Evolutionary conservation across 2,888 invertebrate genomes (phyloP).

Genomic region (Chirona hameri): DNA sequence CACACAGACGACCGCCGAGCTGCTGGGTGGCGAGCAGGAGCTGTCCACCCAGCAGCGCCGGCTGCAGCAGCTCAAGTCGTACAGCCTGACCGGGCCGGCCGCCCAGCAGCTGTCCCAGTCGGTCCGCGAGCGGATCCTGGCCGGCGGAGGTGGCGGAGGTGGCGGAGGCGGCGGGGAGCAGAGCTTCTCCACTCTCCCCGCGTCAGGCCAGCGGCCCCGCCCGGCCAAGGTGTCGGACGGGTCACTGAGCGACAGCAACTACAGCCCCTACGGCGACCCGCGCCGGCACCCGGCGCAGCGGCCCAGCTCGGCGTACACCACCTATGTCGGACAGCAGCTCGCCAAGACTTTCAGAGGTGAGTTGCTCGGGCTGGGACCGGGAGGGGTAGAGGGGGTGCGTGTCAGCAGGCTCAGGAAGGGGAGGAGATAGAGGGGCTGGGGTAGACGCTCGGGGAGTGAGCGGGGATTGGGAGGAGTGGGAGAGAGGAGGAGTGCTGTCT

Average conservation of each 20-base stretch:
- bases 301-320: slow-evolving; percentile 23
- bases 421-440: too few species aligned
- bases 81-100: slow-evolving; percentile 76
- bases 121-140: slow-evolving; percentile 73
- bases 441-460: too few species aligned
- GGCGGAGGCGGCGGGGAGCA: too few species aligned
- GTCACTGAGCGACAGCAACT: slow-evolving; percentile 66
- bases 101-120: slow-evolving; percentile 83
- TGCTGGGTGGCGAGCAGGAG: slow-evolving; percentile 36
- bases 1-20: slow-evolving; percentile 70
- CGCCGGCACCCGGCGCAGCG: slow-evolving; percentile 22
- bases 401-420: too few species aligned
- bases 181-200: slow-evolving; percentile 35
- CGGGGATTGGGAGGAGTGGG: too few species aligned
- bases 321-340: slow-evolving; percentile 6
- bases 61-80: slow-evolving; percentile 60
- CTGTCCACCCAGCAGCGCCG: not conserved
- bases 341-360: slow-evolving; percentile 9
- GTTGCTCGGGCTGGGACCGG: too few species aligned
- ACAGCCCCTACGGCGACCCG: slow-evolving; percentile 40
- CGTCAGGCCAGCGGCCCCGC: slow-evolving; percentile 39
- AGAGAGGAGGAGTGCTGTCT: too few species aligned
- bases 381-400: too few species aligned
- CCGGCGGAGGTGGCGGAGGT: too few species aligned
- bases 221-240: slow-evolving; percentile 53